A percentile compares a stretch with the other conserved stretches of the same genome.
phyloP scores from a whole-genome alignment of 2,113 vertebrate genomes.

The Sinocyclocheilus maitianheensis region DNA sequence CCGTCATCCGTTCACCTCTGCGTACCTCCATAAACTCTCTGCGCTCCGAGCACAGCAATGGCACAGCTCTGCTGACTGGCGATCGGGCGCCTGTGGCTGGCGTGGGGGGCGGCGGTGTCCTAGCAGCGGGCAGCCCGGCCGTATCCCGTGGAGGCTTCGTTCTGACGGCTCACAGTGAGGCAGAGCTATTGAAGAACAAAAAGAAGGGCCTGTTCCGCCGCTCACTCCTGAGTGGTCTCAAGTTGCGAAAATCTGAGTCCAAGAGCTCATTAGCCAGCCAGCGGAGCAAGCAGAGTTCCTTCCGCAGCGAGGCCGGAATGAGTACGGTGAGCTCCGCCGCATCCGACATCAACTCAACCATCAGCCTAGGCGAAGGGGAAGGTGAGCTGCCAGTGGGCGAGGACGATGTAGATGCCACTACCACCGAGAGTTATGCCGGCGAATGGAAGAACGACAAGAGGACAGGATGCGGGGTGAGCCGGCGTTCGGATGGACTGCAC shows the following conservation, averaged over 20 bases:
- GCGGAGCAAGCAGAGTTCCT: conserved; percentile 97
- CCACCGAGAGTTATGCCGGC: conserved; percentile 91
- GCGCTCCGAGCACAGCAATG: conserved; percentile 97
- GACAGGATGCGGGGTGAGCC: conserved; percentile 89
- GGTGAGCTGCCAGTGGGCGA: conserved; percentile 82
- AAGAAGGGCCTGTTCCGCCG: conserved; percentile 94
- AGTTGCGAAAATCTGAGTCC: conserved; percentile 94
- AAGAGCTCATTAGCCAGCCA: conserved; percentile 97
- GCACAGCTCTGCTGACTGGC: conserved; percentile 83
- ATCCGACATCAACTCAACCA: conserved; percentile 96
- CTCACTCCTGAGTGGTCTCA: conserved; percentile 92
- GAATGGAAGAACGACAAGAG: conserved; percentile 98
- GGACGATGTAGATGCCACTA: conserved; percentile 93
- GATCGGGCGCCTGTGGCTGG: conserved; percentile 65
- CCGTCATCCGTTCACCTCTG: conserved; percentile 95
- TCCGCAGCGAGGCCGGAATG: conserved; percentile 96
- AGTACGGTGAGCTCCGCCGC: conserved; percentile 94
- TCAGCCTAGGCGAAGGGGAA: conserved; percentile 95
- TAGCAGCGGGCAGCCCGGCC: conserved; percentile 78
- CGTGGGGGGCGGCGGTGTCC: conserved; percentile 53
- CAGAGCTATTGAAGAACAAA: conserved; percentile 88
- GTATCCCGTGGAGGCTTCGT: conserved; percentile 94
- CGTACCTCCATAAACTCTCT: conserved; percentile 99
- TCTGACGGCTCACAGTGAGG: conserved; percentile 91
- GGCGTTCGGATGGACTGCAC: conserved; percentile 90